phyloP scores from a whole-genome alignment of 2,888 invertebrate species.

The Pheosia tremula region DNA sequence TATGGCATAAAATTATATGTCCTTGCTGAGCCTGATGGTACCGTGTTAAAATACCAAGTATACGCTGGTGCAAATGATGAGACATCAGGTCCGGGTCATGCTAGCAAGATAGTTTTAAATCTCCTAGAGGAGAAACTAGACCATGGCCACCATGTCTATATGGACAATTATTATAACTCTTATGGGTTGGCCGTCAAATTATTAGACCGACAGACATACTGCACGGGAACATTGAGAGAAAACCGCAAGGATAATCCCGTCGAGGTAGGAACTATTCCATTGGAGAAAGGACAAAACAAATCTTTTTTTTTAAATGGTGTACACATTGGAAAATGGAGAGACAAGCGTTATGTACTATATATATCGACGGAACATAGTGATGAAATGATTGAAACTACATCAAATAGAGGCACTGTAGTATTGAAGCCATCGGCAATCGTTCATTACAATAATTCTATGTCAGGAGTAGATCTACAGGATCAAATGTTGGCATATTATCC shows the following conservation, averaged over 20 bases:
- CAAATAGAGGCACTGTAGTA: constrained; percentile 21
- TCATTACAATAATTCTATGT: constrained; percentile 35
- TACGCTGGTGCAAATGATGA: constrained; percentile 35
- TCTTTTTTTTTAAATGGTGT: constrained; percentile 31
- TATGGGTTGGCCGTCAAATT: constrained; percentile 44
- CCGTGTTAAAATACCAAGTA: constrained; percentile 29
- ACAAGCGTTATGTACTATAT: constrained; percentile 24
- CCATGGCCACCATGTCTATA: constrained; percentile 44
- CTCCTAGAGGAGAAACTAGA: constrained; percentile 44
- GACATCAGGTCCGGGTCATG: constrained; percentile 35
- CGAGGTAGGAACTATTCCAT: constrained; percentile 17
- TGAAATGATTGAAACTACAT: constrained; percentile 13
- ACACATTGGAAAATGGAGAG: constrained; percentile 38
- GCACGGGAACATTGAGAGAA: constrained; percentile 53
- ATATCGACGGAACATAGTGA: constrained; percentile 31
- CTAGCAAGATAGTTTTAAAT: constrained; percentile 42
- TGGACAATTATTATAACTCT: constrained; percentile 52
- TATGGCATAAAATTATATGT: constrained; percentile 54
- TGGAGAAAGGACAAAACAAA: constrained; percentile 40
- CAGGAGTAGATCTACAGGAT: constrained; percentile 33
- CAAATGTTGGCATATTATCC: constrained; percentile 36
- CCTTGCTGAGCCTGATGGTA: constrained; percentile 30
- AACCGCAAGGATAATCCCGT: constrained; percentile 39
- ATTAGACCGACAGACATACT: constrained; percentile 48
- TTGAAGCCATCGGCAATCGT: constrained; percentile 31